Evolutionary conservation across 2,113 vertebrate genomes (phyloP), one percentile per base, ranked within the genome.

Genomic region (Chamaea fasciata): DNA sequence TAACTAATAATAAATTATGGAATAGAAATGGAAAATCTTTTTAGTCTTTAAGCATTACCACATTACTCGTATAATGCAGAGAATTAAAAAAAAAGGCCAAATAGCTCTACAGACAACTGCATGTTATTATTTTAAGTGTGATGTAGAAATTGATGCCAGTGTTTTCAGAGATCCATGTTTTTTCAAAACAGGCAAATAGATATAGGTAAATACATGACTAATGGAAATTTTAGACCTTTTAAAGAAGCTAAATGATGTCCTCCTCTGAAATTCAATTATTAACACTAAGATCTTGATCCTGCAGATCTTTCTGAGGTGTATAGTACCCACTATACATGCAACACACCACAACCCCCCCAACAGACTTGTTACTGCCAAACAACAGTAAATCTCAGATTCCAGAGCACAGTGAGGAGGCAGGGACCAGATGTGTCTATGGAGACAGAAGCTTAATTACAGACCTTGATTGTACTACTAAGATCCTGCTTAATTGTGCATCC

Each of bases 401-500:
- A 83, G 63, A 90, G 22, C 47, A 60, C 35, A 81, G 27, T 64
- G 47, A 80, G 88, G 41, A 91, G 74, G 42, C 74, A 91, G 28
- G 67, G 87, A 95, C 46, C 92, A 95, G 84, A 95, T 94, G 90
- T 59, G 82, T 67, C 87, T 88, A 26, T 73, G 57, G 87, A 95
- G 94, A 77, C 67, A 80, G 65, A 95, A 12, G 70, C 46, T 95
- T 95, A 94, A 95, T 92, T 96, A 95, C 82, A 95, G 93, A 85
- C 24, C 69, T 82, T 0, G 2, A 95, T 47, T 67, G 82, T 88
- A 67, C 75, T 47, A 83, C 82, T 53, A 93, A 92, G 93, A 93
- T 88, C 82, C 87, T 77, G 78, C 33, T 95, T 94, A 97, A 95
- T 91, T 91, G 78, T 90, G 75, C 87, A 92, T 94, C 85, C 33